Base-by-base conservation (phyloP, 2,113 vertebrate species). In the Gambusia affinis region DNA sequence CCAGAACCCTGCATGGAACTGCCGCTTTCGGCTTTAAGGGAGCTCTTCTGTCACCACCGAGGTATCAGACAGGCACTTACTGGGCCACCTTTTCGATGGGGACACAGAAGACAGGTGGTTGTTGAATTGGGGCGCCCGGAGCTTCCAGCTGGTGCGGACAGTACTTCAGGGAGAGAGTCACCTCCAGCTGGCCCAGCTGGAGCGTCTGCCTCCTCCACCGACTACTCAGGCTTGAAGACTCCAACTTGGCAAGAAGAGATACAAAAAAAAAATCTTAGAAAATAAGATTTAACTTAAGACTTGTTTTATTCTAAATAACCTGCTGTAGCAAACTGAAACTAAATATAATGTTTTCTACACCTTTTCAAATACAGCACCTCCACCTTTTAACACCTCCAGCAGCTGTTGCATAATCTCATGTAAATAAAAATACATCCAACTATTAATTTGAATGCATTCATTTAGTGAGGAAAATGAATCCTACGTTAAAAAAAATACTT, bases 161-260 rank as follows among this genome's bases (percentile, higher is more conserved):
- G 82, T 87, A 95, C 78, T 89, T 94, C 30, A 95, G 73, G 69
- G 94, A 94, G 44, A 94, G 33, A 1, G 73, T 87, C 75, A 95
- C 42, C 39, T 94, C 86, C 71, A 92, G 62, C 6, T 81, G 87
- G 54, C 85, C 86, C 10, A 94, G 74, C n/a, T 67, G 75, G 0
- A 94, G 62, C 2, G 75, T 92, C 78, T 84, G 85, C 75, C 85
- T 92, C 70, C 83, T 94, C 93, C 93, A 94, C 60, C 89, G 85
- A 70, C 86, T 87, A 12, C 60, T 82, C 47, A 93, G 71, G 33
- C 61, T 67, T 64, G 65, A 75, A 60, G 87, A 63, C 0, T 91
- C 83, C 82, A 95, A 78, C 94, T 95, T 75, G 69, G 1, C 4
- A 51, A 44, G 54, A 39, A 2, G 67, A 6, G 71, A 64, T 15